Evolutionary conservation across 1,140 invertebrate species (phyloP), one percentile per base, ranked within the genome.

Genomic region (Lysiphlebus fabarum): DNA sequence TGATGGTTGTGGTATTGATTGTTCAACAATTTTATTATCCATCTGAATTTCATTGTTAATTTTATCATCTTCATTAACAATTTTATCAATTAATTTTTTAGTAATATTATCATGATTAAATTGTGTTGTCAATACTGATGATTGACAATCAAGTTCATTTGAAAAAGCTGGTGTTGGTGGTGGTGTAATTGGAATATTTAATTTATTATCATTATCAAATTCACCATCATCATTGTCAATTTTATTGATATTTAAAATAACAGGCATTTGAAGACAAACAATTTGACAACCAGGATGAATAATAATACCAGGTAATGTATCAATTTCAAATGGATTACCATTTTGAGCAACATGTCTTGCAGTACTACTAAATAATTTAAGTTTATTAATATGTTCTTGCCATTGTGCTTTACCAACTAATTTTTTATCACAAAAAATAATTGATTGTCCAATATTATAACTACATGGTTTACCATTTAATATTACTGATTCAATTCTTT

Each of bases 401-500:
- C 78, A 80, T 48, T 79, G 77, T 7, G 66, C 65, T 51, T 70
- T 67, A 1, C 71, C 69, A 54, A 70, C 68, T 42, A 74, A 59
- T 62, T 62, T 68, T 10, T 61, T 56, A 5, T 61, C 33, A 53
- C 69, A 64, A 7, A 71, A 43, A 42, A 63, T 63, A 56, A 67
- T 68, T 17, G 73, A 67, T 9, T 64, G 40, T 51, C 74, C 68
- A 12, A 63, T 65, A 36, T 78, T 72, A 26, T 70, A 76, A 48
- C 63, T 43, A 55, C 71, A 84, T 1, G 84, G 82, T 43, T 79
- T 73, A 36, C 84, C 84, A 53, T 75, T 74, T n/a, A 80, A 68
- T 47, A 71, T 69, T 41, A 86, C 79, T 68, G 83, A 85, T 81
- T 87, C 82, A 67, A 89, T 81, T 67, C 84, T 81, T 38, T 84